phyloP scores from a whole-genome alignment of 2,113 vertebrate species.

The Xenopus laevis region DNA sequence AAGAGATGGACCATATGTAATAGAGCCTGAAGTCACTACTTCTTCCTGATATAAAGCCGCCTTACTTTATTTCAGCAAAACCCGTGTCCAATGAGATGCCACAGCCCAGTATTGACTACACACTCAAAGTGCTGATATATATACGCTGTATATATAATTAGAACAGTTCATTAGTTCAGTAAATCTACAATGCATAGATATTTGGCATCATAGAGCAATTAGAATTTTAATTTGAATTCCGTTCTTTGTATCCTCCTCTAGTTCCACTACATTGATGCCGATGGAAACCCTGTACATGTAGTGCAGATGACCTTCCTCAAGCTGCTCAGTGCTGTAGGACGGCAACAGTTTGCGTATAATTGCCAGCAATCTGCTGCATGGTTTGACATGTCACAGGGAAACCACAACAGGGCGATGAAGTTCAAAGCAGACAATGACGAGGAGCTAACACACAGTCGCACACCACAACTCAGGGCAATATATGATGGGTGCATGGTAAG shows the following conservation, averaged over 20 bases:
- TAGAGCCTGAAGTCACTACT: no score
- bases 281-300: slow-evolving; percentile 72
- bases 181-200: no score
- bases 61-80: no score
- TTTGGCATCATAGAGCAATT: not conserved
- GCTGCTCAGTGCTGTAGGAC: slow-evolving; percentile 76
- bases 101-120: no score
- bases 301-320: slow-evolving; percentile 89
- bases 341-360: slow-evolving; percentile 76
- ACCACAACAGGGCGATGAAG: slow-evolving; percentile 67
- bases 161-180: no score
- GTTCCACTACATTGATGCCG: slow-evolving; percentile 82
- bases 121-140: no score
- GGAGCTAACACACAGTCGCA: slow-evolving; percentile 74
- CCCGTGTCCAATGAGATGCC: no score
- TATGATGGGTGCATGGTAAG: slow-evolving; percentile 83
- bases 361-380: slow-evolving; percentile 84
- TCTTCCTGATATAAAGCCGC: no score
- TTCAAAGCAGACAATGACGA: slow-evolving; percentile 74
- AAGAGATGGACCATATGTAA: no score
- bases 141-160: no score
- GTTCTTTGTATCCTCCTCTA: slow-evolving; percentile 43
- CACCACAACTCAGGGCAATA: slow-evolving; percentile 61
- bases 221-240: not conserved
- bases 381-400: slow-evolving; percentile 66